Evolutionary conservation across 2,797 vertebrate species (phyloP).

Genomic region (Anas bahamensis): DNA sequence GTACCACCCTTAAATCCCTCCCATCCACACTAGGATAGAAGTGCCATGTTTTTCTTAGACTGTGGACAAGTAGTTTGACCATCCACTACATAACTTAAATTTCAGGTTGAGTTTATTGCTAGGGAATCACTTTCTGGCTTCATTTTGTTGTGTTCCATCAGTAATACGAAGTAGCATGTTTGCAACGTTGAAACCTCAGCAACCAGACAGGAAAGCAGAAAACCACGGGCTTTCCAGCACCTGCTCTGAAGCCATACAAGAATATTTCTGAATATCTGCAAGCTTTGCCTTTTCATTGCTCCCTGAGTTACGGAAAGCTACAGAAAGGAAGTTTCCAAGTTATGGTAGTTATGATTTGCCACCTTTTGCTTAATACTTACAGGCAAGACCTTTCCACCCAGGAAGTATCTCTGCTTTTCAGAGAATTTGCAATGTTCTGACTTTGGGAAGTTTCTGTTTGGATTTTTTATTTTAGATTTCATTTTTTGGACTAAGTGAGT

Average conservation of each 20-base stretch:
- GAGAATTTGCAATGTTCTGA: neutral
- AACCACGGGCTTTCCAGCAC: neutral
- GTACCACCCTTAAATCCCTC: neutral
- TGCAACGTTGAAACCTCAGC: neutral
- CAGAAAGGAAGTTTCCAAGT: neutral
- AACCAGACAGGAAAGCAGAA: neutral
- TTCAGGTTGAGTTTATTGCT: neutral
- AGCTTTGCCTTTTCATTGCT: neutral
- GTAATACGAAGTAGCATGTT: neutral
- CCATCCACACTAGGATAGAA: neutral
- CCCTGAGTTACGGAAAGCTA: neutral
- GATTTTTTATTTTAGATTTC: neutral
- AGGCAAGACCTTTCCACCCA: neutral
- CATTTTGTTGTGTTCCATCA: neutral
- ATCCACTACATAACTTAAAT: neutral
- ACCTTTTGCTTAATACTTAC: neutral
- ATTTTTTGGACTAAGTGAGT: neutral
- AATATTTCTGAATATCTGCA: neutral
- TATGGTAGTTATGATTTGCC: neutral
- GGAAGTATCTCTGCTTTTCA: neutral
- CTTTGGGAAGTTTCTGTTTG: neutral
- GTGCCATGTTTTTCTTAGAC: neutral
- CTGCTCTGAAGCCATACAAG: neutral
- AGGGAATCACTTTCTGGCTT: neutral
- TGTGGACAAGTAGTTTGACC: neutral